Evolutionary conservation across 2,797 vertebrate species (phyloP).

Genomic region (Cynopterus sphinx): DNA sequence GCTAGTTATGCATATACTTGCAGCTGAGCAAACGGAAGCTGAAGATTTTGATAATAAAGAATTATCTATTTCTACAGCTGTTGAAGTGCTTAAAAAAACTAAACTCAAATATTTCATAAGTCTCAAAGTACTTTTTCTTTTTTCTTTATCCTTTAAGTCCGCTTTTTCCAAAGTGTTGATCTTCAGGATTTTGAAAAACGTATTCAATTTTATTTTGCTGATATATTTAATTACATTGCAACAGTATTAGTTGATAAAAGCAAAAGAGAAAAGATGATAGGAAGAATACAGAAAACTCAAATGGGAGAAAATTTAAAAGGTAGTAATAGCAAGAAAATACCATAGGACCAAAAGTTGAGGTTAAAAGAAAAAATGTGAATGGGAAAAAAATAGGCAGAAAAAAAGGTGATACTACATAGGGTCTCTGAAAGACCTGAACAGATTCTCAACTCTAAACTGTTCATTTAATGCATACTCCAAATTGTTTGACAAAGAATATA

Average conservation of each 20-base stretch:
- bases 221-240: slow-evolving; percentile 13
- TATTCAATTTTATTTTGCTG: slow-evolving; percentile 40
- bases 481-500: background rate
- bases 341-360: background rate
- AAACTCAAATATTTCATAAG: background rate
- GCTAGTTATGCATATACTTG: background rate
- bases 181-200: background rate
- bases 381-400: background rate
- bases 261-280: background rate
- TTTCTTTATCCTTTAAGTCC: background rate
- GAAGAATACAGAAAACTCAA: background rate
- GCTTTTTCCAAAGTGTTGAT: background rate
- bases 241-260: background rate
- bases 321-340: background rate
- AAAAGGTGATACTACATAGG: background rate
- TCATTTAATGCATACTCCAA: background rate
- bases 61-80: background rate
- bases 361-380: background rate
- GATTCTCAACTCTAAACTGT: background rate
- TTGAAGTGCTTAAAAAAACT: background rate
- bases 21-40: background rate
- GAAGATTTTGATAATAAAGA: background rate
- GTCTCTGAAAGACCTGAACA: background rate
- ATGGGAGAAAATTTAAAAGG: slow-evolving; percentile 13
- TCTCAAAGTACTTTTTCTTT: background rate